phyloP scores from a whole-genome alignment of 2,113 vertebrate species.

The Pristiophorus japonicus region DNA sequence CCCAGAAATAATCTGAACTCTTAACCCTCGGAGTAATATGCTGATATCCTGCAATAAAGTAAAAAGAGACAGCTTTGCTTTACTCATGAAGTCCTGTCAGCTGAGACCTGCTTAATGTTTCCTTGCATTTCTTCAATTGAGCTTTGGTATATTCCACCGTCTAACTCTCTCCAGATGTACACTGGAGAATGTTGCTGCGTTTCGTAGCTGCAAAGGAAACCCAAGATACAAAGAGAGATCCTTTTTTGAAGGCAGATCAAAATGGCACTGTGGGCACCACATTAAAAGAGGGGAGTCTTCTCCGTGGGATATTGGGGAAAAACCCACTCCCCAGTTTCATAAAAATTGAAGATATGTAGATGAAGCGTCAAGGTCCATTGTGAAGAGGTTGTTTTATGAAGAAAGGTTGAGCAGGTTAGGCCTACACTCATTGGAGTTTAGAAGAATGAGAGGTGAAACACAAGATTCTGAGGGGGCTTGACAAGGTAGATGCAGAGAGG shows the following conservation, averaged over 20 bases:
- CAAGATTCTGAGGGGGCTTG: too few relatives aligned
- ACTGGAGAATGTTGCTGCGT: neutral
- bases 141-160: neutral
- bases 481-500: too few relatives aligned
- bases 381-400: too few relatives aligned
- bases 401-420: too few relatives aligned
- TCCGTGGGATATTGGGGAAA: neutral
- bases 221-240: neutral
- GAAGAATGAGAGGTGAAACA: too few relatives aligned
- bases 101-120: neutral
- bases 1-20: neutral
- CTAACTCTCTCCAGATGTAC: conserved; percentile 4
- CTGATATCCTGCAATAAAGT: neutral
- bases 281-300: neutral
- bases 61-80: neutral
- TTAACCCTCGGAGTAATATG: neutral
- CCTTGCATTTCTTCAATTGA: conserved; percentile 14
- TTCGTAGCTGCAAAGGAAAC: neutral
- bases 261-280: neutral
- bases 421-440: too few relatives aligned
- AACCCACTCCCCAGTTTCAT: neutral
- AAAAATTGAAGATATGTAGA: neutral
- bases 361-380: neutral
- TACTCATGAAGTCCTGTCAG: neutral
- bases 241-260: neutral